These are phyloP conservation scores for Pangasius macronema DNA, from an alignment of 2,797 vertebrate genomes.

Conservation along the genomic window DNA sequence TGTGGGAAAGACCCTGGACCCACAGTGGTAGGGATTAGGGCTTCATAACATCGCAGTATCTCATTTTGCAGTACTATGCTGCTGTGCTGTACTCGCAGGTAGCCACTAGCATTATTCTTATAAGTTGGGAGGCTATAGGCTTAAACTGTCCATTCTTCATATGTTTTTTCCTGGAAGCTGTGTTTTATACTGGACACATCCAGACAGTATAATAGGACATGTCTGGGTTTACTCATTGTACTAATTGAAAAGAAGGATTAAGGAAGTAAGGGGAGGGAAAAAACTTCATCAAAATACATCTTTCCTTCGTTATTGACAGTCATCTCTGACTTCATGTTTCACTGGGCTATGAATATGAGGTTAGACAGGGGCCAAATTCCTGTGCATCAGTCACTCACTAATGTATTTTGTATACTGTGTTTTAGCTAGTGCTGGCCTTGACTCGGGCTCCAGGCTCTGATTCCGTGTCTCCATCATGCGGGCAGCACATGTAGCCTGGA, in stretches of 20 bases:
- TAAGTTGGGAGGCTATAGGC: background rate
- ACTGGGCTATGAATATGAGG: background rate
- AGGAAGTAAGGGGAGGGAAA: background rate
- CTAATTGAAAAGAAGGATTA: too few relatives aligned
- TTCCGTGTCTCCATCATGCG: background rate
- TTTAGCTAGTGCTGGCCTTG: background rate
- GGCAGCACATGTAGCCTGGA: background rate
- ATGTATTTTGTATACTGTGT: background rate
- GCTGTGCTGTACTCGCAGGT: background rate
- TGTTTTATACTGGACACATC: background rate
- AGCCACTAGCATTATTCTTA: background rate
- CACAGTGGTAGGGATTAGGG: background rate
- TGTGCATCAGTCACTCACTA: background rate
- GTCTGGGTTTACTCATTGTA: background rate
- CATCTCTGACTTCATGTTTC: background rate
- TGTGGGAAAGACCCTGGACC: background rate
- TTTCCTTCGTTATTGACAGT: background rate
- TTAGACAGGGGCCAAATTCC: background rate
- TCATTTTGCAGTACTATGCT: background rate
- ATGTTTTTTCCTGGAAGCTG: background rate
- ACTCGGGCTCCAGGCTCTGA: background rate
- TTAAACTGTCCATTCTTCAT: background rate
- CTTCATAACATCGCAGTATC: slow-evolving; percentile 3
- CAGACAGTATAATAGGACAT: background rate
- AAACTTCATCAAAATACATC: background rate